Evolutionary conservation across 2,797 vertebrate species (phyloP).

Genomic region (Prionace glauca): DNA sequence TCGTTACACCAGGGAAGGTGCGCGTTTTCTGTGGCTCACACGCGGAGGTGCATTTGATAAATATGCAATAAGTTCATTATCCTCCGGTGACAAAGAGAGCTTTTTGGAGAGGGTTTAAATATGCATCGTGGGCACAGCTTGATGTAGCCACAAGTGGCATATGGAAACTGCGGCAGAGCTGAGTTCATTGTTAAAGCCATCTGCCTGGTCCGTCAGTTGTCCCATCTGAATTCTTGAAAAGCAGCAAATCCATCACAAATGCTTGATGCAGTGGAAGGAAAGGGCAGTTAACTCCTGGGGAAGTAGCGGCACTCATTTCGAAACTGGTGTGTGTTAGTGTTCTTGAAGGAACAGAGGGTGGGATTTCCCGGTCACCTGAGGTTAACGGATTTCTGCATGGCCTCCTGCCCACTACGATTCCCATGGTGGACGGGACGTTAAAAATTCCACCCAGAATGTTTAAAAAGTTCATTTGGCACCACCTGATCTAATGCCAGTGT

Average conservation of each 20-base stretch:
- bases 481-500: too few species aligned
- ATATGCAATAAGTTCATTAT: conserved; percentile 32
- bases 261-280: neutral
- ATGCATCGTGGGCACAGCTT: conserved; percentile 38
- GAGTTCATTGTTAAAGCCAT: conserved; percentile 44
- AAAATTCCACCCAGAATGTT: too few species aligned
- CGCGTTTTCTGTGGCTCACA: neutral
- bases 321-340: neutral
- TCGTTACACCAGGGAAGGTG: neutral
- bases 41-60: neutral
- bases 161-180: conserved; percentile 42
- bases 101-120: conserved; percentile 44
- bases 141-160: conserved; percentile 39
- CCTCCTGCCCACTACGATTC: too few species aligned
- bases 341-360: neutral
- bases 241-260: conserved; percentile 24
- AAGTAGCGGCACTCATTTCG: neutral
- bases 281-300: neutral
- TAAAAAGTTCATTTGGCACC: neutral
- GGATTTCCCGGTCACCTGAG: too few species aligned
- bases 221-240: neutral
- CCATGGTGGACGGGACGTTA: too few species aligned
- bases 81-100: conserved; percentile 39
- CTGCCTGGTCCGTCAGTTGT: conserved; percentile 43
- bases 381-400: too few species aligned